A percentile compares a stretch with the other conserved stretches of the same genome.
Conservation (phyloP, 2,113 vertebrate species). For the Oreochromis niloticus region DNA sequence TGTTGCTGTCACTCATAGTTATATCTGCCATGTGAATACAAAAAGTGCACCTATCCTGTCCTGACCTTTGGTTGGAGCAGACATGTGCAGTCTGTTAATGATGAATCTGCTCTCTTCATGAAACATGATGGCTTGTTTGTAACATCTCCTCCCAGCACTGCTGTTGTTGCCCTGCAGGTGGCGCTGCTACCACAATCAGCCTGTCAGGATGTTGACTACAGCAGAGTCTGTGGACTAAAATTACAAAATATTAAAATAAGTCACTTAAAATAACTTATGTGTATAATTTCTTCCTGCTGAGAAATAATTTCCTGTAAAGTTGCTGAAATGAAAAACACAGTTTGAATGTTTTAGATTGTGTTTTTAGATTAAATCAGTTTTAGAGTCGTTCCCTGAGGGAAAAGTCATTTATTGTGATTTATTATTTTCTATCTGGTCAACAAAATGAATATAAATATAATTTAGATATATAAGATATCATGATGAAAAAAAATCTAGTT, state of each 20-base stretch:
- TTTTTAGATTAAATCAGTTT: neutral
- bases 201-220: neutral
- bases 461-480: neutral
- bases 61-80: too few species aligned
- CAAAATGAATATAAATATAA: neutral
- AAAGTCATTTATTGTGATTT: neutral
- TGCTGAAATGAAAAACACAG: neutral
- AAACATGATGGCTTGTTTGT: neutral
- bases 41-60: rapidly evolving
- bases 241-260: neutral
- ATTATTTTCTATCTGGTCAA: neutral
- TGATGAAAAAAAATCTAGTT: neutral
- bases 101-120: neutral
- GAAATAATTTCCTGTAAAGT: neutral
- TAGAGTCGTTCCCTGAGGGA: rapidly evolving
- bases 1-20: neutral
- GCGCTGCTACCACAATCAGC: neutral
- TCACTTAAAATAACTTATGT: neutral
- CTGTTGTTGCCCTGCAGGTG: slow-evolving; percentile 5
- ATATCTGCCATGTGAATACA: rapidly evolving
- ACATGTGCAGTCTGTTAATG: neutral
- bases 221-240: neutral
- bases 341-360: neutral
- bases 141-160: neutral
- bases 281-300: neutral